These are phyloP conservation scores for Thamnaconus septentrionalis DNA, from an alignment of 2,113 vertebrate species.

Conservation along the genomic window DNA sequence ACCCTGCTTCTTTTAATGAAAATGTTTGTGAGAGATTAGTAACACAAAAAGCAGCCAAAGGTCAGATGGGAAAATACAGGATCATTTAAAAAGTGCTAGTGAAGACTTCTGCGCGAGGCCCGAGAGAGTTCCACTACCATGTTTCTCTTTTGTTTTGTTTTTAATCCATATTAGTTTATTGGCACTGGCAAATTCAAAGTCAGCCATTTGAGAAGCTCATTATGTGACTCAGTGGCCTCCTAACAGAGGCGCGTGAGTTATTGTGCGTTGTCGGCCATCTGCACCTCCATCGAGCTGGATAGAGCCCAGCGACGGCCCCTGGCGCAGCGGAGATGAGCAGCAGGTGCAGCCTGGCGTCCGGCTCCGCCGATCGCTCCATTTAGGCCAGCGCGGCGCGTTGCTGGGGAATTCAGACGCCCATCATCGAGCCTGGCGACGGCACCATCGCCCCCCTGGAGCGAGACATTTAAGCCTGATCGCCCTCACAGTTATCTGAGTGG, in stretches of 20 bases:
- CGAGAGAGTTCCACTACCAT: too few species aligned
- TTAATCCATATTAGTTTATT: slow-evolving; percentile 23
- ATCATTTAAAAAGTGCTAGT: too few species aligned
- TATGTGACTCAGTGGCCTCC: slow-evolving; percentile 56
- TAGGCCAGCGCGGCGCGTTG: slow-evolving; percentile 10
- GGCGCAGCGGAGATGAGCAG: slow-evolving; percentile 38
- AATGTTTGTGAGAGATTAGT: background rate
- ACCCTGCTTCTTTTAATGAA: too few species aligned
- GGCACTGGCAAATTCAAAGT: slow-evolving; percentile 34
- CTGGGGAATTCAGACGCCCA: slow-evolving; percentile 1
- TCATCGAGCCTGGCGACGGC: slow-evolving; percentile 15
- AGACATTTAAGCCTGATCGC: slow-evolving; percentile 12
- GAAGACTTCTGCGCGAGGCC: too few species aligned
- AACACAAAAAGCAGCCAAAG: background rate
- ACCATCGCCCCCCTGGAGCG: slow-evolving; percentile 12
- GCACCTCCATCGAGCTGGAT: slow-evolving; percentile 54
- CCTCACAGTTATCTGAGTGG: slow-evolving; percentile 17
- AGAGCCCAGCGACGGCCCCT: slow-evolving; percentile 50
- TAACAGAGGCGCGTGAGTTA: slow-evolving; percentile 42
- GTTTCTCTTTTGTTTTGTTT: slow-evolving; percentile 1
- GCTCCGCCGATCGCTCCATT: slow-evolving; percentile 41
- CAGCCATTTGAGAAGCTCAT: slow-evolving; percentile 56
- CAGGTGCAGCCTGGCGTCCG: slow-evolving; percentile 50
- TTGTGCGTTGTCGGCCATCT: slow-evolving; percentile 51
- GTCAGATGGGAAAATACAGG: too few species aligned